Evolutionary conservation across 2,113 vertebrate species (phyloP), one percentile per base, ranked within the genome.

Genomic region (Parotia lawesii): DNA sequence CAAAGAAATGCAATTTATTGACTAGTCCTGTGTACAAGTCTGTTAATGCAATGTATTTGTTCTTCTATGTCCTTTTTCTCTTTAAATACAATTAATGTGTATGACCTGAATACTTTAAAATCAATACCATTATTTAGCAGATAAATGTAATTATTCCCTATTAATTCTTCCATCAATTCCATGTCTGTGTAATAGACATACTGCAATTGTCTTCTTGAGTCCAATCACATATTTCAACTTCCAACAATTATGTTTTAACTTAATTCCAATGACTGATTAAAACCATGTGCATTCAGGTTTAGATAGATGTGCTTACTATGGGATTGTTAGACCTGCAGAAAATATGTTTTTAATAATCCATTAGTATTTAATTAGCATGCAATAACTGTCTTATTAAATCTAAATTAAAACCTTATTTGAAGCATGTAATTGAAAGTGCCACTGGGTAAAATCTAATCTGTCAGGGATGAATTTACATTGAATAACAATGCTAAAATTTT

Each of bases 311-410:
- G 85, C 96, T 92, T 97, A 81, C 60, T 87, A 40, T 0, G 4
- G 90, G 37, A 50, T 81, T 97, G 90, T 97, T 96, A 95, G 97
- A 96, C 90, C 90, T 93, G 94, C 67, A 92, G 85, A 97, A 97
- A 97, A 96, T 95, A 93, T 90, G 96, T 94, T 97, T 97, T 97
- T 93, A 93, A 95, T 96, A 96, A 96, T 94, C 96, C 70, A 96
- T 95, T 97, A 95, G 70, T 72, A 95, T 94, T 95, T 97, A 96
- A 97, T 97, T 97, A 97, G 75, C 74, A 90, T 96, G 80, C 95
- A 97, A 96, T 97, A 97, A 96, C 93, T 95, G 92, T 97, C 91
- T 92, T 97, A 96, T 97, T 98, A 97, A 95, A 94, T 96, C 87
- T 93, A 95, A 96, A 97, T 96, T 94, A 96, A 97, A 93, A 94